These are phyloP conservation scores for Chaetorhynchus papuensis DNA, from an alignment of 2,113 vertebrate species.

Conservation along the genomic window DNA sequence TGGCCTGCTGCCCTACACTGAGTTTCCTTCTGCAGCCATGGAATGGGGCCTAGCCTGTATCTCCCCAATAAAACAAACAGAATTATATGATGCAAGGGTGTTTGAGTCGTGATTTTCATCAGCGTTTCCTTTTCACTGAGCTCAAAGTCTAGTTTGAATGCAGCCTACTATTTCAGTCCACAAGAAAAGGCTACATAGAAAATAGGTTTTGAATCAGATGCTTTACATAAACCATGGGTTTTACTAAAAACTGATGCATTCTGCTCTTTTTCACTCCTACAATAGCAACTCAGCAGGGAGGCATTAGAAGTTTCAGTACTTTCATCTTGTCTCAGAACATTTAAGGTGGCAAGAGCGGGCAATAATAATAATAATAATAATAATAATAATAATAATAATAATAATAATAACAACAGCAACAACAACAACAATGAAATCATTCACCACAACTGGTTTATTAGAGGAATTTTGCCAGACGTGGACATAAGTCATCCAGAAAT, in stretches of 20 bases:
- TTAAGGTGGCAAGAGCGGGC: slow-evolving; percentile 18
- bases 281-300: slow-evolving; percentile 20
- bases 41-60: neutral
- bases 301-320: slow-evolving; percentile 67
- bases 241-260: slow-evolving; percentile 70
- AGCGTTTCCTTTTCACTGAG: slow-evolving; percentile 51
- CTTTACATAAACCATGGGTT: slow-evolving; percentile 79
- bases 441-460: neutral
- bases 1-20: neutral
- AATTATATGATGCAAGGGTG: slow-evolving; percentile 35
- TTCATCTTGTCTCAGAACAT: slow-evolving; percentile 70
- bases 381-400: neutral
- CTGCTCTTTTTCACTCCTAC: slow-evolving; percentile 62
- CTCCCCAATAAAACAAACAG: slow-evolving; percentile 41
- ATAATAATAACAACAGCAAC: too few species aligned
- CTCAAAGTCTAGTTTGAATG: slow-evolving; percentile 55
- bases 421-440: neutral
- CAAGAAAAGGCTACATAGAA: slow-evolving; percentile 51
- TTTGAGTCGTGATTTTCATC: slow-evolving; percentile 60
- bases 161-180: slow-evolving; percentile 62
- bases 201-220: slow-evolving; percentile 76
- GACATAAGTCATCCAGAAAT: slow-evolving; percentile 5
- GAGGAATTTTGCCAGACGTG: neutral
- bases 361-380: neutral
- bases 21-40: neutral